Conservation (phyloP, 1,140 invertebrate genomes). For the Cardiocondyla obscurior region DNA sequence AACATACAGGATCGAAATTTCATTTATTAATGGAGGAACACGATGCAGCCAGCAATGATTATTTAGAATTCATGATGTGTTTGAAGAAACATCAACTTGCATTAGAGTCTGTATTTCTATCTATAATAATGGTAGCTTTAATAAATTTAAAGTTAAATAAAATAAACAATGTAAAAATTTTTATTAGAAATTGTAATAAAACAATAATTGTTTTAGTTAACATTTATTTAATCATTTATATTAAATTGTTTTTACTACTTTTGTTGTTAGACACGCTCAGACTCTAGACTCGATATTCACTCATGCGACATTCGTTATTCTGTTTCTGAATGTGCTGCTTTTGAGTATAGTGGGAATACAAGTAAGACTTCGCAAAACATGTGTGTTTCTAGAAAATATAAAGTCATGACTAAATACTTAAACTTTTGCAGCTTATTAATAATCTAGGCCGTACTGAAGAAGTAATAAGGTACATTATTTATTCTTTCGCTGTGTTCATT, state of each 20-base stretch:
- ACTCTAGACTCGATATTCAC: conserved; percentile 3
- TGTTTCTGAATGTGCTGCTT: not conserved
- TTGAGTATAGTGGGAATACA: conserved; percentile 25
- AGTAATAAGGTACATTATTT: not conserved
- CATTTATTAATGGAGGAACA: not conserved
- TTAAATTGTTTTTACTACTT: not conserved
- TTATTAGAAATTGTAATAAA: too few relatives aligned
- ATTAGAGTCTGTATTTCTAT: conserved; percentile 26
- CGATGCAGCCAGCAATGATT: not conserved
- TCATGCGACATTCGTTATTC: not conserved
- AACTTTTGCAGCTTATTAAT: conserved; percentile 20
- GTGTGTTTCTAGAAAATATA: not conserved
- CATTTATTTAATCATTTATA: not conserved
- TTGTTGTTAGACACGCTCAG: not conserved
- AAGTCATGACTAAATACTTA: not conserved
- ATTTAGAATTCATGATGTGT: not conserved
- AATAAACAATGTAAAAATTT: too few relatives aligned
- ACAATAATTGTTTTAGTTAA: not conserved
- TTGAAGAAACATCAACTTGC: conserved; percentile 41
- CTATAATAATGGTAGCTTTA: not conserved
- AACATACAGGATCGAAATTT: not conserved
- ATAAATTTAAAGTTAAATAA: not conserved
- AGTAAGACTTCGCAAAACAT: not conserved
- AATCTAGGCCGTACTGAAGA: not conserved
- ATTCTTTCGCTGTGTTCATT: not conserved